These are phyloP conservation scores for Tragelaphus buxtoni DNA, from an alignment of 2,113 vertebrate species.

Conservation along the genomic window DNA sequence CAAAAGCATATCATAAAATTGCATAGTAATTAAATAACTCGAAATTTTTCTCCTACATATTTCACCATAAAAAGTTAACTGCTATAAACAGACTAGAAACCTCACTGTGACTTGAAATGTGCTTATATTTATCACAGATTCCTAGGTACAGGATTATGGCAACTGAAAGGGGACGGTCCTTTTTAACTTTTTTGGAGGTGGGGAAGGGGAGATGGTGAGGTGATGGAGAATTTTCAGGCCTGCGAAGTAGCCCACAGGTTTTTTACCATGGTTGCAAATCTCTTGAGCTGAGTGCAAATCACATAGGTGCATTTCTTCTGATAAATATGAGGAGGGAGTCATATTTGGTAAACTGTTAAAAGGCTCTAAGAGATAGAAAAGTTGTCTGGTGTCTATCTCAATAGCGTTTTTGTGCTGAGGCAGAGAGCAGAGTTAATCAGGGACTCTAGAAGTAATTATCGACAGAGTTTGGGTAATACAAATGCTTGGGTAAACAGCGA, in stretches of 20 bases:
- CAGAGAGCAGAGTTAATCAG: constrained; percentile 86
- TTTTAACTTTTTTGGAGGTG: constrained; percentile 8
- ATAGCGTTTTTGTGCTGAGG: constrained; percentile 81
- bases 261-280: background rate
- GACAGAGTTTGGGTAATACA: constrained; percentile 79
- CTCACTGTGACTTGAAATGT: constrained; percentile 49
- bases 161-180: background rate
- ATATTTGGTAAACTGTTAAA: constrained; percentile 66
- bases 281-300: constrained; percentile 62
- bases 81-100: constrained; percentile 67
- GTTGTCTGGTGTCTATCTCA: constrained; percentile 73
- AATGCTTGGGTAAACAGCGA: constrained; percentile 90
- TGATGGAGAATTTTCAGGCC: constrained; percentile 29
- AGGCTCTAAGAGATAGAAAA: constrained; percentile 68
- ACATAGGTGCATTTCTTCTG: constrained; percentile 53
- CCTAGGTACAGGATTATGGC: background rate
- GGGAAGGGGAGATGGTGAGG: background rate
- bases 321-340: constrained; percentile 53
- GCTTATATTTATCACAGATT: constrained; percentile 47
- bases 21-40: constrained; percentile 61
- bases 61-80: constrained; percentile 72
- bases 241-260: background rate
- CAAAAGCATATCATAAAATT: constrained; percentile 52
- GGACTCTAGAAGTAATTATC: constrained; percentile 86
- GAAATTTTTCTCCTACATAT: constrained; percentile 62